Evolutionary conservation across 2,888 invertebrate species (phyloP).

Genomic region (Euplagia quadripunctaria): DNA sequence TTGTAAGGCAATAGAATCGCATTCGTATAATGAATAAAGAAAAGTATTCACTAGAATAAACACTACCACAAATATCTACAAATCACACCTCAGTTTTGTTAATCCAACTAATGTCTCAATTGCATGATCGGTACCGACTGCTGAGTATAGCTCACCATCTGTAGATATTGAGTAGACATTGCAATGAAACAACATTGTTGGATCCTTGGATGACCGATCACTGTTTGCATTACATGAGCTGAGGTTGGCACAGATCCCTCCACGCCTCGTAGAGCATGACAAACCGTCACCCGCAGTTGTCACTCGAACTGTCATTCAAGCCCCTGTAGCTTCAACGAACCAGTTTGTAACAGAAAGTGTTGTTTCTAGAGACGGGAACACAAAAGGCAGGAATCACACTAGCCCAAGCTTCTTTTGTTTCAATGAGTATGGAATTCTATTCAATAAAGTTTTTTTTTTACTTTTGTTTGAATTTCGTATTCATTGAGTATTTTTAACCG

Average conservation of each 20-base stretch:
- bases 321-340: conserved; percentile 1
- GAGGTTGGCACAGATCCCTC: conserved; percentile 3
- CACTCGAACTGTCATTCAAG: neutral
- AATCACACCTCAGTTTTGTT: neutral
- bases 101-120: neutral
- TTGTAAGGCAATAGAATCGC: too few species aligned
- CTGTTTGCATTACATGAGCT: conserved; percentile 1
- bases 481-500: too few species aligned
- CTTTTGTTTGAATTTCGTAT: neutral
- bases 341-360: conserved; percentile 6
- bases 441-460: neutral
- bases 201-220: neutral
- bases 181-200: neutral
- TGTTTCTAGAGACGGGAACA: conserved; percentile 5
- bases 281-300: conserved; percentile 2
- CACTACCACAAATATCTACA: too few species aligned
- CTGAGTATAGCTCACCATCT: neutral
- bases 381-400: conserved; percentile 9
- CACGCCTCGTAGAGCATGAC: conserved; percentile 2
- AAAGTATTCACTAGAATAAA: neutral
- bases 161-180: neutral
- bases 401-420: neutral
- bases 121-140: neutral
- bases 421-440: neutral
- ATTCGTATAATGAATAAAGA: too few species aligned